Conservation (phyloP, 2,113 vertebrate species). For the Vidua macroura region DNA sequence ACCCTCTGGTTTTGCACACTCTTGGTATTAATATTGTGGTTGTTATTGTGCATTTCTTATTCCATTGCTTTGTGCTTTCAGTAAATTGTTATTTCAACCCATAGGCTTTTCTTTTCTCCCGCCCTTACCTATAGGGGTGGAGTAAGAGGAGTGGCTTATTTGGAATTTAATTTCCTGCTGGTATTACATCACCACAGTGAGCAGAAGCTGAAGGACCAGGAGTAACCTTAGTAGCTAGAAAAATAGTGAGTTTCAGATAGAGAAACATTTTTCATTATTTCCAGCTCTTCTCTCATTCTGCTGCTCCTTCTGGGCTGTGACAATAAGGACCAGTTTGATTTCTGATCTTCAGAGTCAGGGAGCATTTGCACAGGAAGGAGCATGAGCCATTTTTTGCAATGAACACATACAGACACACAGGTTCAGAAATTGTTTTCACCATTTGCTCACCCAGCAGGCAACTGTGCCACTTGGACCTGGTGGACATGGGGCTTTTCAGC, state of each 20-base stretch:
- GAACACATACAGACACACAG: rapidly evolving
- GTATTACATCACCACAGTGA: background rate
- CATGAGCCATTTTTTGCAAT: background rate
- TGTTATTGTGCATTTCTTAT: background rate
- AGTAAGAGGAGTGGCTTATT: background rate
- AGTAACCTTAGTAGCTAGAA: background rate
- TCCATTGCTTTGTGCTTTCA: background rate
- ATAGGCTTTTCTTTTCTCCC: background rate
- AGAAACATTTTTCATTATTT: background rate
- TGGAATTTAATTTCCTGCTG: background rate
- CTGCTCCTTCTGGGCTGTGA: background rate
- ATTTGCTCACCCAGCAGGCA: background rate
- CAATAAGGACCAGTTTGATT: background rate
- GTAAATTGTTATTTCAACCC: background rate
- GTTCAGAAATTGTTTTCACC: background rate
- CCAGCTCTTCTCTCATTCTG: background rate
- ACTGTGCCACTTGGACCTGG: background rate
- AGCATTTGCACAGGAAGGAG: rapidly evolving
- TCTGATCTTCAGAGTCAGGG: rapidly evolving
- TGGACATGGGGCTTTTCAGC: background rate
- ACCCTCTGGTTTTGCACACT: background rate
- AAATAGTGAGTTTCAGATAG: background rate
- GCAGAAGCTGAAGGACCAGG: background rate
- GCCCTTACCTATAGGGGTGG: background rate
- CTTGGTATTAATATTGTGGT: background rate